Conservation (phyloP, 2,888 invertebrate genomes). For the Nomada ferruginata region DNA sequence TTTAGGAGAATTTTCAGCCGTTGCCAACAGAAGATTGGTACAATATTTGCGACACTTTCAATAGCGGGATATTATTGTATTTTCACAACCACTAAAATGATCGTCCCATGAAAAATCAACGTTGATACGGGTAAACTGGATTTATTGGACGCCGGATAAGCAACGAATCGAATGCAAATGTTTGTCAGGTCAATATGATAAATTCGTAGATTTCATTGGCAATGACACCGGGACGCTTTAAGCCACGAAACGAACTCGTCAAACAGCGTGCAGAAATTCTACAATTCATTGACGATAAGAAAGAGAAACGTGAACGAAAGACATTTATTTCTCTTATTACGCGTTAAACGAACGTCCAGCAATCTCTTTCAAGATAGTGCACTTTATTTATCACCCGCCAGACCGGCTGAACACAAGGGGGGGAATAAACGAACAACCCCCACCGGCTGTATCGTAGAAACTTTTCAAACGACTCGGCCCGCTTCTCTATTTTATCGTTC, state of each 20-base stretch:
- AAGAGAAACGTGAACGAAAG: background rate
- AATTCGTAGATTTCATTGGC: slow-evolving; percentile 18
- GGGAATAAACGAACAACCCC: slow-evolving; percentile 18
- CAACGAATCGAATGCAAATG: slow-evolving; percentile 16
- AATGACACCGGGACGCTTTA: background rate
- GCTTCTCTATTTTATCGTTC: slow-evolving; percentile 11
- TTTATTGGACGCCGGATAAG: slow-evolving; percentile 10
- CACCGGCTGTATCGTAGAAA: slow-evolving; percentile 3
- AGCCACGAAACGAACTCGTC: background rate
- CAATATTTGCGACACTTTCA: background rate
- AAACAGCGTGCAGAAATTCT: background rate
- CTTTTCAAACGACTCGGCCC: slow-evolving; percentile 18
- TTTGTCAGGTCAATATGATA: slow-evolving; percentile 24
- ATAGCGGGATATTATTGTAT: background rate
- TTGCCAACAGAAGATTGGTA: background rate
- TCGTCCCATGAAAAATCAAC: background rate
- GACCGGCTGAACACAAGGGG: background rate
- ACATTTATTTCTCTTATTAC: slow-evolving; percentile 43
- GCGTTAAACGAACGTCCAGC: slow-evolving; percentile 23
- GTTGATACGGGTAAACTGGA: slow-evolving; percentile 19
- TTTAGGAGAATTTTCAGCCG: too few relatives aligned
- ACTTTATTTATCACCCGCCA: slow-evolving; percentile 50
- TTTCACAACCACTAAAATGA: background rate
- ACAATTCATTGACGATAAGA: background rate
- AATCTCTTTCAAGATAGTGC: slow-evolving; percentile 29